A percentile compares a stretch with the other conserved stretches of the same genome.
These are phyloP conservation scores for Ptilorrhoa leucosticta DNA, from an alignment of 2,113 vertebrate genomes.

Conservation along the genomic window DNA sequence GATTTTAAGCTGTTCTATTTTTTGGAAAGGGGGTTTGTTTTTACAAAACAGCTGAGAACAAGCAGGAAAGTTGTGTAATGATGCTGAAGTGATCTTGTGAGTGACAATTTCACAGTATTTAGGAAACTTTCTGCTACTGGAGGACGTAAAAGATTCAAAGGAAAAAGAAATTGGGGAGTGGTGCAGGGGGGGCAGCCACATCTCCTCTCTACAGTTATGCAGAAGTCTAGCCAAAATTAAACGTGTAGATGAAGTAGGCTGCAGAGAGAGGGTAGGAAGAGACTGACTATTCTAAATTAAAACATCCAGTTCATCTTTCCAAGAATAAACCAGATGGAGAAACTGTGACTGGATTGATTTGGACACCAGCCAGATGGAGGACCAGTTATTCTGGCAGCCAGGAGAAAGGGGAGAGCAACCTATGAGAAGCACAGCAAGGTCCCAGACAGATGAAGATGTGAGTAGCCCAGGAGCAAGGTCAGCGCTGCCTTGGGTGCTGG, in stretches of 20 bases:
- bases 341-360: background rate
- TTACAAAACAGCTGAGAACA: background rate
- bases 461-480: constrained; percentile 24
- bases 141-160: background rate
- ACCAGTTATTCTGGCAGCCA: background rate
- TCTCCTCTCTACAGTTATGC: background rate
- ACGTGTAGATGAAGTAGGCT: background rate
- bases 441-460: background rate
- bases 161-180: fast-evolving
- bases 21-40: fast-evolving
- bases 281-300: background rate
- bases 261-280: background rate
- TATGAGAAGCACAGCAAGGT: background rate
- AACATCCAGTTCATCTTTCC: background rate
- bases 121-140: background rate
- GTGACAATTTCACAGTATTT: background rate
- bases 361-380: background rate
- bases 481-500: background rate
- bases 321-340: constrained; percentile 38
- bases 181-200: background rate
- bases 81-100: background rate
- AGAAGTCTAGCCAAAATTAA: background rate
- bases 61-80: background rate
- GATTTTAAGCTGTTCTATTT: fast-evolving
- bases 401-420: background rate